These are phyloP conservation scores for Gopherus flavomarginatus DNA, from an alignment of 2,113 vertebrate genomes.

Conservation along the genomic window DNA sequence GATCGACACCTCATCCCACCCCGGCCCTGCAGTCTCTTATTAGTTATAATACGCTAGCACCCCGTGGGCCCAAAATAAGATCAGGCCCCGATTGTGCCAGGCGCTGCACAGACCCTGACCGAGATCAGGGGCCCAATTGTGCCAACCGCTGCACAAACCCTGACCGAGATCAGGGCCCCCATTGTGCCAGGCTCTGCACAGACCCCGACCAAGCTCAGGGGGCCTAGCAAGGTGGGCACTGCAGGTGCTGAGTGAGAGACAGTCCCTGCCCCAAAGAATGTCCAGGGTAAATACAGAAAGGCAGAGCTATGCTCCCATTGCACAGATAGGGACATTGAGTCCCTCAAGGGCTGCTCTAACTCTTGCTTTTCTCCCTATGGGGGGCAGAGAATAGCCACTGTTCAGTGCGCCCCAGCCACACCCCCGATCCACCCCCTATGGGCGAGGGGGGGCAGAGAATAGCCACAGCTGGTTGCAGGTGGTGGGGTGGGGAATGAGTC, in stretches of 20 bases:
- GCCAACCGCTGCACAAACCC: no score
- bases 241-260: neutral
- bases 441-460: neutral
- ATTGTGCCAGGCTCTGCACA: no score
- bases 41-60: neutral
- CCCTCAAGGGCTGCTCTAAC: neutral
- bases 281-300: neutral
- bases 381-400: neutral
- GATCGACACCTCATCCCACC: neutral
- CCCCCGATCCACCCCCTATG: neutral
- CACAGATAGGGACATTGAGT: neutral
- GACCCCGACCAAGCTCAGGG: neutral
- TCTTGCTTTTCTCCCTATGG: neutral
- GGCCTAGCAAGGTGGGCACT: no score
- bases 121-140: neutral
- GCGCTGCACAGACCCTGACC: neutral
- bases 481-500: neutral
- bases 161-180: no score
- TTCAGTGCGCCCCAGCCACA: fast-evolving
- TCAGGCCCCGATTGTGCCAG: neutral
- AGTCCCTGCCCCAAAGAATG: neutral
- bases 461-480: neutral
- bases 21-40: neutral
- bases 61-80: neutral
- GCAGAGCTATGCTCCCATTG: neutral